A percentile compares a stretch with the other conserved stretches of the same genome.
Conservation (phyloP, 1,140 invertebrate species). For the Zaprionus capensis region DNA sequence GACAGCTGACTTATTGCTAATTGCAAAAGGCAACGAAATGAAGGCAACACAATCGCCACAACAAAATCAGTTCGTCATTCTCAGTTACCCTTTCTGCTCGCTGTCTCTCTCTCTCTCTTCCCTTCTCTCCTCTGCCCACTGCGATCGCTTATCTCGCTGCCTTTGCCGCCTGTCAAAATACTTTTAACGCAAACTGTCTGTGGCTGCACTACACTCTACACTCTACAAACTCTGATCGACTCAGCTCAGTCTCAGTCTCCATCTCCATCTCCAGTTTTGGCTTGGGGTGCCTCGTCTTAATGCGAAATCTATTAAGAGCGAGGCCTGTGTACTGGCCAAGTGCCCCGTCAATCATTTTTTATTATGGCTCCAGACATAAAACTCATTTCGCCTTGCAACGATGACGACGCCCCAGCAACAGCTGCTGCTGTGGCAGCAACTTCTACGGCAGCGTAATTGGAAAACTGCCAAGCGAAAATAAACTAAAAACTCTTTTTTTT, state of each 20-base stretch:
- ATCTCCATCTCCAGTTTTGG: conserved; percentile 7
- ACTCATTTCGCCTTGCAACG: conserved; percentile 76
- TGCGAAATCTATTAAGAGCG: conserved; percentile 67
- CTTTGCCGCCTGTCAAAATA: conserved; percentile 75
- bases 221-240: conserved; percentile 13
- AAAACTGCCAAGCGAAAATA: conserved; percentile 77
- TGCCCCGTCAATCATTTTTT: conserved; percentile 82
- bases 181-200: conserved; percentile 69
- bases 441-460: conserved; percentile 66
- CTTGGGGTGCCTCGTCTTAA: conserved; percentile 40
- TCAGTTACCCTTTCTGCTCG: not conserved
- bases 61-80: conserved; percentile 79
- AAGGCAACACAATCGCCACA: conserved; percentile 25
- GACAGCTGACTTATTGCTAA: conserved; percentile 82
- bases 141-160: conserved; percentile 71
- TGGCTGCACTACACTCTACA: not conserved
- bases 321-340: conserved; percentile 47
- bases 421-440: conserved; percentile 28
- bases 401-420: conserved; percentile 66
- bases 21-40: conserved; percentile 55
- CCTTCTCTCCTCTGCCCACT: conserved; percentile 13
- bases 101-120: not conserved
- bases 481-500: conserved; percentile 54
- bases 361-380: conserved; percentile 79
- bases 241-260: conserved; percentile 30